Evolutionary conservation across 2,797 vertebrate species (phyloP).

Genomic region (Scolopax bukidnonensis): DNA sequence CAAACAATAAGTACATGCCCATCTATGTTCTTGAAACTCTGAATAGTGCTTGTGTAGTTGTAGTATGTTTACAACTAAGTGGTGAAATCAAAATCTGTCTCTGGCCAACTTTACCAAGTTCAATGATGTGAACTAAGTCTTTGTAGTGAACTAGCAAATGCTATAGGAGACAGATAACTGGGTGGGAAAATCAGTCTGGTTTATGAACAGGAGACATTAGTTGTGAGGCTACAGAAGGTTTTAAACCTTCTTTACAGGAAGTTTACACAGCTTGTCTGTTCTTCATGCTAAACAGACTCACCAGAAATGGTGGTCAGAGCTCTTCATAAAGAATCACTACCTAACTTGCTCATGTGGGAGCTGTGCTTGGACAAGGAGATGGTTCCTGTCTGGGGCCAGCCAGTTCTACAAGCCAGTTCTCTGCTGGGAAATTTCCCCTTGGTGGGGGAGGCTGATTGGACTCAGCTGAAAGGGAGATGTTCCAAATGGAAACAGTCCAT

Average conservation of each 20-base stretch:
- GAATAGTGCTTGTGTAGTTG: background rate
- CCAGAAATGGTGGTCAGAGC: background rate
- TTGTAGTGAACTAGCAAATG: background rate
- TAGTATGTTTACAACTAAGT: background rate
- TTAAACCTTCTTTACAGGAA: background rate
- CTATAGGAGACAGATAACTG: background rate
- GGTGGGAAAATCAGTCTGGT: background rate
- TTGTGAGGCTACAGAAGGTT: background rate
- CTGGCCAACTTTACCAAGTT: background rate
- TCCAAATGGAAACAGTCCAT: background rate
- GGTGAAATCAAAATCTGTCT: background rate
- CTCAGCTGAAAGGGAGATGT: background rate
- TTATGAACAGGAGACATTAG: background rate
- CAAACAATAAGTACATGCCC: background rate
- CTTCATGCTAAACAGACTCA: background rate
- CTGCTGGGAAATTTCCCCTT: constrained; percentile 35
- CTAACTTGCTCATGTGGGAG: background rate
- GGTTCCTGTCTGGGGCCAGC: background rate
- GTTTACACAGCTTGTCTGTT: background rate
- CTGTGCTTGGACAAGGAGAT: background rate
- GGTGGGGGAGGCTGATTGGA: background rate
- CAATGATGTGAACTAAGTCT: background rate
- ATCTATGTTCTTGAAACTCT: background rate
- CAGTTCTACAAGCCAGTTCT: background rate
- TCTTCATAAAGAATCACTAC: background rate